phyloP scores from a whole-genome alignment of 2,888 invertebrate species.

The Polymixis lichenea region DNA sequence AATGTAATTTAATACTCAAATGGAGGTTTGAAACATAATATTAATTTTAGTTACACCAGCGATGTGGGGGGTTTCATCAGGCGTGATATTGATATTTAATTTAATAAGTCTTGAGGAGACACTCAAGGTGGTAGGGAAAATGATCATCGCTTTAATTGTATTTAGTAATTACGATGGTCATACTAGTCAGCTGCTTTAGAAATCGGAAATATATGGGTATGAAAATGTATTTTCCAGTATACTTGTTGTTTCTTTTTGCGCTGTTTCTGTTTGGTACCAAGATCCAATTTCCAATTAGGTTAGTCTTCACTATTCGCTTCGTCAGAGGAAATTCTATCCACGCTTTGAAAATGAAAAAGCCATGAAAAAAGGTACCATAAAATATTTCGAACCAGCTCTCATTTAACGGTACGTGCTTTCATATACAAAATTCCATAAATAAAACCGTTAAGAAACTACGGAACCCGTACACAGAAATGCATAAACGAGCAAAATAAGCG shows the following conservation, averaged over 20 bases:
- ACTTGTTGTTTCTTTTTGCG: slow-evolving; percentile 7
- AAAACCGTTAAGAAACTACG: slow-evolving; percentile 63
- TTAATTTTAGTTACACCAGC: slow-evolving; percentile 74
- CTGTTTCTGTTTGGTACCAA: slow-evolving; percentile 3
- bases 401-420: slow-evolving; percentile 44
- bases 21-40: slow-evolving; percentile 76
- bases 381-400: slow-evolving; percentile 29
- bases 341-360: neutral
- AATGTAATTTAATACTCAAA: slow-evolving; percentile 70
- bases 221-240: slow-evolving; percentile 1
- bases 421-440: slow-evolving; percentile 59
- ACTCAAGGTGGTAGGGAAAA: slow-evolving; percentile 3
- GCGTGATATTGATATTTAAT: slow-evolving; percentile 88
- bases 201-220: neutral
- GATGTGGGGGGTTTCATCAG: slow-evolving; percentile 70
- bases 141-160: slow-evolving; percentile 15
- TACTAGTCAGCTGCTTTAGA: neutral
- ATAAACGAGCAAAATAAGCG: slow-evolving; percentile 57
- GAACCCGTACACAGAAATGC: slow-evolving; percentile 60
- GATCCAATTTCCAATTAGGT: slow-evolving; percentile 39
- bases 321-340: slow-evolving; percentile 8
- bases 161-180: neutral
- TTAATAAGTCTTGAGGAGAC: slow-evolving; percentile 72
- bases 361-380: slow-evolving; percentile 7
- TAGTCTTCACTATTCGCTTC: neutral